phyloP scores from a whole-genome alignment of 2,113 vertebrate genomes.

The Cyanoramphus novaezelandiae region DNA sequence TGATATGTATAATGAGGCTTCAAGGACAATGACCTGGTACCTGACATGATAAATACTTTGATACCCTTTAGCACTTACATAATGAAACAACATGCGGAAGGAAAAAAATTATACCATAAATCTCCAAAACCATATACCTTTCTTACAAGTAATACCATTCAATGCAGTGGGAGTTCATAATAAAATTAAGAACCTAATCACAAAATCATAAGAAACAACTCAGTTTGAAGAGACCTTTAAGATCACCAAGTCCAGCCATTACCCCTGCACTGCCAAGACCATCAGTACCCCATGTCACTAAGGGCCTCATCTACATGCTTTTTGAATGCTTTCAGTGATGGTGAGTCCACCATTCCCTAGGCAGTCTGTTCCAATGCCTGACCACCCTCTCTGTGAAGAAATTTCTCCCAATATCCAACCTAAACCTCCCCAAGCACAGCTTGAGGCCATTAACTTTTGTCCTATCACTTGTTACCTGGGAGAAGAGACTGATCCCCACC shows the following conservation, averaged over 20 bases:
- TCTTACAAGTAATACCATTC: background rate
- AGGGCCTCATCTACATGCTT: background rate
- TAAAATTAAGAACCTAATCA: background rate
- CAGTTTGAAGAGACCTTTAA: background rate
- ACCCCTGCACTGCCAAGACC: background rate
- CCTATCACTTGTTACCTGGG: background rate
- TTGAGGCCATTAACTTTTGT: background rate
- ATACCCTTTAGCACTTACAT: background rate
- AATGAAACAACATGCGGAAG: accelerated
- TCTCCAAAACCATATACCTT: background rate
- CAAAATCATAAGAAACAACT: background rate
- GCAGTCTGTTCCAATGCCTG: background rate
- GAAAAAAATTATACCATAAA: background rate
- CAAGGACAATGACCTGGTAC: background rate
- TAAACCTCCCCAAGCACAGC: background rate
- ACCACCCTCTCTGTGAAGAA: background rate
- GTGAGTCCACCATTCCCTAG: background rate
- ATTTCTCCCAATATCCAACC: background rate
- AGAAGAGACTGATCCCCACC: background rate
- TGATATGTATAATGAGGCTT: accelerated
- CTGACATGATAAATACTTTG: accelerated
- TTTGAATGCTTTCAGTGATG: background rate
- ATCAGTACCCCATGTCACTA: background rate
- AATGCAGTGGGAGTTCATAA: background rate
- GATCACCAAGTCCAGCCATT: background rate